Evolutionary conservation across 1,140 invertebrate species (phyloP), one percentile per base, ranked within the genome.

Genomic region (Hyles vespertilio): DNA sequence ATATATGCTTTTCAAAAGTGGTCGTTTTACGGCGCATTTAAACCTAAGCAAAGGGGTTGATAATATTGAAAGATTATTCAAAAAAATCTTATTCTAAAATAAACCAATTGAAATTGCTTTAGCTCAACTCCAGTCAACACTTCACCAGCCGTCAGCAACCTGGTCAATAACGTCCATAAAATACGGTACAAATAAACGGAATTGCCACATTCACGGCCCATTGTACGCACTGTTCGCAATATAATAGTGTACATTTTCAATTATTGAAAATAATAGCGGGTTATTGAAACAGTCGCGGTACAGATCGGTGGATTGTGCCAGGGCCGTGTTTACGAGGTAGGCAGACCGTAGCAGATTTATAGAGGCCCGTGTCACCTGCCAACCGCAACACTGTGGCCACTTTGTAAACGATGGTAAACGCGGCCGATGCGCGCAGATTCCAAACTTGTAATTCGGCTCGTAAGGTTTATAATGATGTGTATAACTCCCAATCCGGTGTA

Each of bases 331-430:
- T 83, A 82, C 79, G 74, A 74, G 72, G 59, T 69, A 73, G 74
- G 70, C 72, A 65, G 67, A 71, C 64, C 72, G 70, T 62, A 59
- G 61, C 59, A 80, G 77, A 85, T 87, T 84, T 85, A 85, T 87
- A 74, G 78, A 78, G 67, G 58, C 70, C 64, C 76, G 71, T 83
- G 84, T 87, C 82, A 84, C 81, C 81, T 87, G 81, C 77, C 81
- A 81, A 69, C 76, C 69, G 71, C 80, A 84, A 81, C 79, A 82
- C 77, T 81, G 80, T 59, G 53, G 72, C 72, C 69, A 70, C 69
- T 72, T 71, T 63, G 70, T 68, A 71, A 71, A 72, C 72, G 70
- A 72, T 64, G 52, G 56, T 43, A 44, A 51, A 43, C 40, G 22
- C 56, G 65, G 55, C n/a, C 32, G 49, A 48, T 12, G 47, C 70